phyloP scores from a whole-genome alignment of 2,113 vertebrate genomes.

The Apistogramma diplotaenia region DNA sequence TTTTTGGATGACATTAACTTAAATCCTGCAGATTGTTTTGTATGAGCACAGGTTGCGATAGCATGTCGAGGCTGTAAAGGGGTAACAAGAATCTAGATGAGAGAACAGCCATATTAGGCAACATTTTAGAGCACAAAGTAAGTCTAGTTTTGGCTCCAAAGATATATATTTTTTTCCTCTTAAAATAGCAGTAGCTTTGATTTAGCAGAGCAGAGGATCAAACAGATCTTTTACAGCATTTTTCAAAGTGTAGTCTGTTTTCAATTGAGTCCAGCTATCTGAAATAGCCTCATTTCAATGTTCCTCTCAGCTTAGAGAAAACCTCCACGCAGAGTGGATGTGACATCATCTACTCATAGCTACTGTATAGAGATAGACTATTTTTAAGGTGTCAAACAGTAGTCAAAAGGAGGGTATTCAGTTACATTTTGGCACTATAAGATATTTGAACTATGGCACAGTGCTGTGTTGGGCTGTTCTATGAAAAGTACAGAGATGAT shows the following conservation, averaged over 20 bases:
- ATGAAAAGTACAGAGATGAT: background rate
- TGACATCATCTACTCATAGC: background rate
- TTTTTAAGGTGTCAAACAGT: background rate
- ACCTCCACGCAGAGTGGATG: background rate
- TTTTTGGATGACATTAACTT: conserved; percentile 33
- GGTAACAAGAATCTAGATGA: background rate
- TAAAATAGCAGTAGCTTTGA: conserved; percentile 29
- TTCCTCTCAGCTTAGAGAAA: background rate
- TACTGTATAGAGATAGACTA: background rate
- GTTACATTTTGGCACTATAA: background rate
- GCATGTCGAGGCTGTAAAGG: background rate
- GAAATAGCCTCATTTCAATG: conserved; percentile 2
- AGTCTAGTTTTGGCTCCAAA: conserved; percentile 21
- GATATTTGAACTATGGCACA: background rate
- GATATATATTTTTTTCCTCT: background rate
- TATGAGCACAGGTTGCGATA: background rate
- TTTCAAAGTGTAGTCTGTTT: conserved; percentile 34
- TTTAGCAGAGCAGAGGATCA: conserved; percentile 36
- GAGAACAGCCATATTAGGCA: conserved; percentile 37
- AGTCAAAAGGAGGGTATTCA: background rate
- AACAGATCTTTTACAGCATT: conserved; percentile 13
- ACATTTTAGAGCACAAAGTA: conserved; percentile 3
- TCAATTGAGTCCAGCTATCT: background rate
- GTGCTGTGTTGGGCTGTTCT: background rate
- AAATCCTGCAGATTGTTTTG: conserved; percentile 2